A percentile compares a stretch with the other conserved stretches of the same genome.
Evolutionary conservation across 2,113 vertebrate genomes (phyloP).

Genomic region (Uria lomvia): DNA sequence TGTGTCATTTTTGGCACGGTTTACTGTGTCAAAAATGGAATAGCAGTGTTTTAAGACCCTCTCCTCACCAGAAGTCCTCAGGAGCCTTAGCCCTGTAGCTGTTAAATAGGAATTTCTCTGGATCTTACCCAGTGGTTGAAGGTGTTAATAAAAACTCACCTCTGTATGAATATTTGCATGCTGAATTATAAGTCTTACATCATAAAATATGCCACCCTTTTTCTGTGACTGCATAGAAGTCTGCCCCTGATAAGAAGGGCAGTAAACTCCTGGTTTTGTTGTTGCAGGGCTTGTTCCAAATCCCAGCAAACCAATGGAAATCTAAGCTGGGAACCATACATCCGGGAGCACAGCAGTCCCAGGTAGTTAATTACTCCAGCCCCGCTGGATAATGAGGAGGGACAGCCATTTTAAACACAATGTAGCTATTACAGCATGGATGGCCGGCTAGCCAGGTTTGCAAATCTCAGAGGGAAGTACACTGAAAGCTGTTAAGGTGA

Average conservation of each 20-base stretch:
- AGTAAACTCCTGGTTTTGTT: neutral
- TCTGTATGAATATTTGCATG: neutral
- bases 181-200: neutral
- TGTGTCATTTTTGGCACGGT: neutral
- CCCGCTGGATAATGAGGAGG: fast-evolving
- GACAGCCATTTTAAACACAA: neutral
- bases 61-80: neutral
- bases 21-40: neutral
- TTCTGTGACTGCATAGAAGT: neutral
- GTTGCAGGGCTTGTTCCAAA: neutral
- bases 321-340: neutral
- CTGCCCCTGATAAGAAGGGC: neutral
- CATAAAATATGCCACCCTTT: neutral
- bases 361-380: neutral
- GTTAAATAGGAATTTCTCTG: neutral
- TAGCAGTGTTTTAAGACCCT: neutral
- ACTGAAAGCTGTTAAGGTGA: neutral
- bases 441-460: neutral
- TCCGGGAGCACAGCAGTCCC: neutral
- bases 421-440: neutral
- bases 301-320: neutral
- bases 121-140: neutral
- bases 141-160: neutral
- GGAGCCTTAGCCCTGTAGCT: neutral
- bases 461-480: neutral